Conservation (phyloP, 1,140 invertebrate species). For the Mycetomoellerius zeteki region DNA sequence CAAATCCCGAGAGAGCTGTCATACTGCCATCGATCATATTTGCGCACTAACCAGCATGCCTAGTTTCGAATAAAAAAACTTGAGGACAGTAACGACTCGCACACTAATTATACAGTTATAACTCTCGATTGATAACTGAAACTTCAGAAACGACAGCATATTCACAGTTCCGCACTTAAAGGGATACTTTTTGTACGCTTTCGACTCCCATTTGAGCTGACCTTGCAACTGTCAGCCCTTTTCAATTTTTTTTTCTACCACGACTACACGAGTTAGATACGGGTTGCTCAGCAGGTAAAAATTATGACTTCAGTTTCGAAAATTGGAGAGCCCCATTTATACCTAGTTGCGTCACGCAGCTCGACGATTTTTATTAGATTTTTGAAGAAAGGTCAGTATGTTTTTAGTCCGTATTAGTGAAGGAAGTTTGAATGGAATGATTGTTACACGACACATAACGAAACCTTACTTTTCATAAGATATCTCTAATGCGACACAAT, state of each 20-base stretch:
- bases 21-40: slow-evolving; percentile 70
- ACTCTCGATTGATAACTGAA: neutral
- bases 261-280: slow-evolving; percentile 1
- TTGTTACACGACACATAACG: neutral
- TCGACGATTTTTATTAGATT: neutral
- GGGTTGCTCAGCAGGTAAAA: slow-evolving; percentile 61
- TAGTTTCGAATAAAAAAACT: slow-evolving; percentile 44
- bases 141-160: neutral
- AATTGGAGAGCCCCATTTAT: slow-evolving; percentile 53
- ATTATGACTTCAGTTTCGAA: slow-evolving; percentile 55
- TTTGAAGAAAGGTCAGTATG: slow-evolving; percentile 35
- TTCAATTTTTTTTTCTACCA: neutral
- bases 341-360: slow-evolving; percentile 2
- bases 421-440: neutral
- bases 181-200: neutral
- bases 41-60: slow-evolving; percentile 17
- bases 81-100: slow-evolving; percentile 45
- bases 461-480: slow-evolving; percentile 1
- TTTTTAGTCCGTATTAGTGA: slow-evolving; percentile 21
- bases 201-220: neutral
- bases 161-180: neutral
- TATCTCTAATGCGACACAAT: slow-evolving; percentile 6
- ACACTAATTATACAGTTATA: slow-evolving; percentile 20
- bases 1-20: slow-evolving; percentile 61
- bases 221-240: slow-evolving; percentile 25